Evolutionary conservation across 2,888 invertebrate genomes (phyloP), one percentile per base, ranked within the genome.

Genomic region (Dugesia japonica): DNA sequence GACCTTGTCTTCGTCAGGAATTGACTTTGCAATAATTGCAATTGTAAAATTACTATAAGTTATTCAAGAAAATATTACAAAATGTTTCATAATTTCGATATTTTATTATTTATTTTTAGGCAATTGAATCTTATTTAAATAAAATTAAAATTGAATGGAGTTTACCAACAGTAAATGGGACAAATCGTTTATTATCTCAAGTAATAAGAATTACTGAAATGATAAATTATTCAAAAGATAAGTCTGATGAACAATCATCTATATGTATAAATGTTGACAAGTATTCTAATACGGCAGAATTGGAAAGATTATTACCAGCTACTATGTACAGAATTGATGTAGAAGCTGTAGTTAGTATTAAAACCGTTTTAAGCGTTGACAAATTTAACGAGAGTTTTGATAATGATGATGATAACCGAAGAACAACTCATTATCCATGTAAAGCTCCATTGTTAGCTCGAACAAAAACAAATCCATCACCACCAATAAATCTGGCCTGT

Each of bases 261-360:
- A 56, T 56, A 1, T 56, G 56, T 56, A 23, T 56, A n/a, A 56
- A 56, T 56, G 56, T 56, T 56, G 56, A 56, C 17, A 56, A 56
- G n/a, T 56, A 56, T n/a, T 56, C 9, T 56, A 4, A 56, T 56
- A n/a, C 7, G 17, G 23, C 56, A 56, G n/a, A 20, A 4, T 56
- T 56, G 56, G 56, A 56, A 13, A 56, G 56, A 56, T 56, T 56
- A 56, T 56, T 56, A 56, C 56, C 56, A 56, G 56, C 56, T n/a
- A 56, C 56, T 7, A 20, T 56, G 56, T 56, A 56, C 17, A n/a
- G 56, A 56, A 56, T 56, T 13, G 23, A n/a, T n/a, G 56, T 56
- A n/a, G 56, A 56, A 56, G 56, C 56, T 20, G 56, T 56, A 9
- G 56, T 56, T n/a, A 56, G 56, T n/a, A 56, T 56, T 20, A 56